These are phyloP conservation scores for Drosophila tsacasi DNA, from an alignment of 1,140 invertebrate genomes.

Conservation along the genomic window DNA sequence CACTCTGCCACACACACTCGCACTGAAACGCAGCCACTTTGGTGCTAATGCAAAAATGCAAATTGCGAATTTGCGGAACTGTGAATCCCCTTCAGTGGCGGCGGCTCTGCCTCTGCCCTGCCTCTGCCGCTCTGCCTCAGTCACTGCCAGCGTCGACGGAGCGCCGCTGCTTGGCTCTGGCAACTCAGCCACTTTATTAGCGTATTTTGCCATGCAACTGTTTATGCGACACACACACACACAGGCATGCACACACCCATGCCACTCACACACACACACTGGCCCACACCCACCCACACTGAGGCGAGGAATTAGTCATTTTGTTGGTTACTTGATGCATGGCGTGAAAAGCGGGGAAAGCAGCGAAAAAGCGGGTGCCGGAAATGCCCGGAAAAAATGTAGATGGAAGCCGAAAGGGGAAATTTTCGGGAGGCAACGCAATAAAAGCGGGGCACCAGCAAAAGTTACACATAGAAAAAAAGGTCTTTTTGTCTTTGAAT, in stretches of 20 bases:
- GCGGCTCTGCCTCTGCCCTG: constrained; percentile 22
- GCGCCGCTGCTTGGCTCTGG: constrained; percentile 35
- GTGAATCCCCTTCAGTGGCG: constrained; percentile 29
- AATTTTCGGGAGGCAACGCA: constrained; percentile 2
- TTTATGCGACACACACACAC: constrained; percentile 72
- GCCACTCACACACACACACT: constrained; percentile 10
- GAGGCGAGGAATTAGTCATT: constrained; percentile 74
- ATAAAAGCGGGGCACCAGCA: background rate
- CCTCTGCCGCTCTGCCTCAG: constrained; percentile 22
- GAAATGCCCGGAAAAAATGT: background rate
- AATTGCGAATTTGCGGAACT: constrained; percentile 44
- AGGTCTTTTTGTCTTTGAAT: rapidly evolving
- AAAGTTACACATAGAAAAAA: constrained; percentile 7
- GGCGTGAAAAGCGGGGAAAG: constrained; percentile 15
- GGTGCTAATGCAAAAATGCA: constrained; percentile 78
- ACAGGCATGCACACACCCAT: constrained; percentile 15
- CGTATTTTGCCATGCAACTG: constrained; percentile 82
- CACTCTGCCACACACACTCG: constrained; percentile 34
- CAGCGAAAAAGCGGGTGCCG: background rate
- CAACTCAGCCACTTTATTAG: constrained; percentile 81
- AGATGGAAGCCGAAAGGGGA: background rate
- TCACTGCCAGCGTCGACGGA: constrained; percentile 6
- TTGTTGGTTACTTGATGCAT: constrained; percentile 83
- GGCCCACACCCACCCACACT: constrained; percentile 35
- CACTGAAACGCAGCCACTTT: constrained; percentile 77